Evolutionary conservation across 1,140 invertebrate genomes (phyloP), one percentile per base, ranked within the genome.

Genomic region (Ceratitis capitata): DNA sequence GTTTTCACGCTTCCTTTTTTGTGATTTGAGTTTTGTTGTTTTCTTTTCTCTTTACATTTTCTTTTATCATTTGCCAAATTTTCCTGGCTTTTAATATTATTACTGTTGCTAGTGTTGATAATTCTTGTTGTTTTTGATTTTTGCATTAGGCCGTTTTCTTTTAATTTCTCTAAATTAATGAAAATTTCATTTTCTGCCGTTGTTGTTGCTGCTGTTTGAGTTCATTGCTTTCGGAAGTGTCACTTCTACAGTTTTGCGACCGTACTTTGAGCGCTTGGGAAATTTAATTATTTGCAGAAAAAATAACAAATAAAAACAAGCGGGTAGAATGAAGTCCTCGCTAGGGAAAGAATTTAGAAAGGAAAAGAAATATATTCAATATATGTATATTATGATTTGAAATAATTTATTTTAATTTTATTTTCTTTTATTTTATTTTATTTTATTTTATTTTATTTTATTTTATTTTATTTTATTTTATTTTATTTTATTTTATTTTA

Each of bases 101-200:
- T 61, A 61, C 56, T 26, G 56, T 61, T 47, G 10, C 69, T 78
- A 45, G 35, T 78, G n/a, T 64, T 23, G 69, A 23, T 23, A 45
- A 5, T 19, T 39, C 14, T n/a, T n/a, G 35, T 74, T 19, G 3
- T 78, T 78, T 45, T 45, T 35, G 69, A 35, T 39, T 78, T 47
- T 78, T 78, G 69, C 45, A n/a, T 78, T 78, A 23, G 69, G 39
- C 39, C 35, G 12, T 78, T 45, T 42, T 78, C 42, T 45, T 78
- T 78, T 23, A 78, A 78, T 78, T 78, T 78, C 69, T 42, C 39
- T 45, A 78, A 78, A 78, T 26, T 45, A 78, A 78, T 78, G 45
- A 35, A 45, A 16, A 69, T 32, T 6, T 29, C 61, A 32, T 69
- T 42, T 29, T 78, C 26, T 47, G 14, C 16, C 45, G 39, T 78